phyloP scores from a whole-genome alignment of 2,888 invertebrate species.

The Sphaeridia pumilis region DNA sequence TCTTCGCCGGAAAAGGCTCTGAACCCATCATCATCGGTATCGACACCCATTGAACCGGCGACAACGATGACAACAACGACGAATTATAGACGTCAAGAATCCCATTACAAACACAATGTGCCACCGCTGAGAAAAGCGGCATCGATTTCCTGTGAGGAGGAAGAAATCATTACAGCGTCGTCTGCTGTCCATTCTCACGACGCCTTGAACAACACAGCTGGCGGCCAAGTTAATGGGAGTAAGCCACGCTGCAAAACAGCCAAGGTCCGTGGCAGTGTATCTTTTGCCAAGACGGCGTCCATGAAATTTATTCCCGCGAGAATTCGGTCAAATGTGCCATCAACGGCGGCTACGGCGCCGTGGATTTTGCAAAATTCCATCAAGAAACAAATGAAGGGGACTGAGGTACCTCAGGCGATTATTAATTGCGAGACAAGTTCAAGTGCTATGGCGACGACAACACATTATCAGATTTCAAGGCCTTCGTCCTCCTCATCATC shows the following conservation, averaged over 20 bases:
- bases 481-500: not conserved
- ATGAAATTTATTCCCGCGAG: constrained; percentile 13
- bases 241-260: constrained; percentile 12
- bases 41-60: not conserved
- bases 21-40: not conserved
- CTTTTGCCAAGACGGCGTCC: constrained; percentile 9
- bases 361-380: not conserved
- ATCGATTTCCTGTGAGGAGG: constrained; percentile 33
- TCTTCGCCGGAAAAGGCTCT: not conserved
- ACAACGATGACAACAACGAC: too few species aligned
- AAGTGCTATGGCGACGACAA: not conserved
- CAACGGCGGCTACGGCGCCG: too few species aligned
- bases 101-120: not conserved
- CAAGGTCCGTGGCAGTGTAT: constrained; percentile 6
- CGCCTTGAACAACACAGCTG: not conserved
- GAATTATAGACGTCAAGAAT: too few species aligned
- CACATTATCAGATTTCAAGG: constrained; percentile 9
- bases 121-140: constrained; percentile 26
- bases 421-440: not conserved
- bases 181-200: too few species aligned
- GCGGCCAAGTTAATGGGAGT: not conserved
- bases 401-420: not conserved
- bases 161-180: constrained; percentile 21
- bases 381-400: not conserved
- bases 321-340: not conserved